Evolutionary conservation across 2,113 vertebrate genomes (phyloP), one percentile per base, ranked within the genome.

Genomic region (Laterallus jamaicensis): DNA sequence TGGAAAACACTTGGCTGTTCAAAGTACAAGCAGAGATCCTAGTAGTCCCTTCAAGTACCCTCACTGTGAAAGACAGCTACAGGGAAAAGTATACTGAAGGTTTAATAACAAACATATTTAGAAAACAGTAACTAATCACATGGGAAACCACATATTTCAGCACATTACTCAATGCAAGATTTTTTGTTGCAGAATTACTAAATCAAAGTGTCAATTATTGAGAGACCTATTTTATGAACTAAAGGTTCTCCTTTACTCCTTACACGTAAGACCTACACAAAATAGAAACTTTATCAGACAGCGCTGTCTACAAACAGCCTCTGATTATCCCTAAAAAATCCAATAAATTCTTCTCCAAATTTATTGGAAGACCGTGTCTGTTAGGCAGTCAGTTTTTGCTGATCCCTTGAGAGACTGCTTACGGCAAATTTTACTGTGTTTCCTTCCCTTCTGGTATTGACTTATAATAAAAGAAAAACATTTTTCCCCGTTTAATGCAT

Each of bases 391-490:
- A 88, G n/a, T 93, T 77, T 88, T 86, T 96, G 32, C 37, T 90
- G n/a, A 55, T 91, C 49, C 66, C 64, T n/a, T 75, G 50, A 85
- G 68, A 94, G 32, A 95, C 50, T 81, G 71, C 79, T 95, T 92
- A 89, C 9, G 10, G 92, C 81, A 94, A 83, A 67, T 83, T 92
- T 93, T 90, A 81, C 81, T 86, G 67, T 91, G 91, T 94, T 97
- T 93, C 80, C 75, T 97, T 95, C 84, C 79, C 87, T 94, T 44
- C 44, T 90, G 42, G 60, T 95, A 96, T 67, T 95, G 95, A 95
- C 82, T 92, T 96, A 86, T 47, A 92, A 96, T 89, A 97, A 93
- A 97, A 94, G 77, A 82, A 97, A 97, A 97, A 92, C 24, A 83
- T 94, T 93, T 96, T 95, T 52, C 64, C 31, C 73, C 54, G 6